phyloP scores from a whole-genome alignment of 2,113 vertebrate genomes.

The Bos javanicus region DNA sequence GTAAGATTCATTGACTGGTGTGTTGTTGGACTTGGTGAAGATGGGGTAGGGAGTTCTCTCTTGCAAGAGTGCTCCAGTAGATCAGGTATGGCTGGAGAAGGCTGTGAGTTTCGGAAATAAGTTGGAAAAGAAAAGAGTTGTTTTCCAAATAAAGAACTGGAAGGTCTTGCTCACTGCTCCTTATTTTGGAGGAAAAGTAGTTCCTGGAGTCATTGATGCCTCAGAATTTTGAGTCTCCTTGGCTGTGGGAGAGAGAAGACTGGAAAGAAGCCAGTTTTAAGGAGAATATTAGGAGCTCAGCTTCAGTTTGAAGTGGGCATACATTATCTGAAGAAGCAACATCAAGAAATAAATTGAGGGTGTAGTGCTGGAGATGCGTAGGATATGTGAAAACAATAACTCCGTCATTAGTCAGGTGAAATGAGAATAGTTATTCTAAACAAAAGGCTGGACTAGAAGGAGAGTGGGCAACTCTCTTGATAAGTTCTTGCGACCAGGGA shows the following conservation, averaged over 20 bases:
- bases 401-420: not conserved
- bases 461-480: not conserved
- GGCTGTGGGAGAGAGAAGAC: not conserved
- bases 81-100: not conserved
- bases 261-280: not conserved
- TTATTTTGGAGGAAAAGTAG: not conserved
- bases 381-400: not conserved
- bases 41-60: not conserved
- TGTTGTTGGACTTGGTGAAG: not conserved
- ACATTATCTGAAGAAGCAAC: not conserved
- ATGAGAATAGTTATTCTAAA: not conserved
- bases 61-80: not conserved
- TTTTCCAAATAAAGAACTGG: not conserved
- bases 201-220: not conserved
- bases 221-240: not conserved
- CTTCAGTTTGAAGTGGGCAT: not conserved
- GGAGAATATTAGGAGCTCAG: not conserved
- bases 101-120: not conserved
- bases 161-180: not conserved
- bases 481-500: not conserved
- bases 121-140: not conserved
- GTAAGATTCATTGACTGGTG: not conserved
- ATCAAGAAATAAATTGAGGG: not conserved
- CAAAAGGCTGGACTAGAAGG: not conserved
- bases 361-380: not conserved